Evolutionary conservation across 2,888 invertebrate genomes (phyloP), one percentile per base, ranked within the genome.

Genomic region (Protophormia terraenovae): DNA sequence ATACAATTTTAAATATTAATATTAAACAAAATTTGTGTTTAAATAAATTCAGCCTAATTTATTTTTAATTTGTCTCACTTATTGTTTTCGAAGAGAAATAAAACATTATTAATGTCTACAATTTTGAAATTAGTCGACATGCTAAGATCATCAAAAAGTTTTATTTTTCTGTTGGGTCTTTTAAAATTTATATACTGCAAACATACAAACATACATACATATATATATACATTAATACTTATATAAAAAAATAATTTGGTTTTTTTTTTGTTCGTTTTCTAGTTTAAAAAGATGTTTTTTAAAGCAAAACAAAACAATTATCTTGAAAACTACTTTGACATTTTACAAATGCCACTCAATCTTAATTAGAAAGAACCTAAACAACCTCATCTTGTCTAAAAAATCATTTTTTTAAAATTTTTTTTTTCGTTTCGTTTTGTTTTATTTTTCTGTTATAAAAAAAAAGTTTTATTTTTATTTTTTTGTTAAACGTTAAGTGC

Each of bases 271-370:
- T 55, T 32, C 0, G 55, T 69, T 1, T 35, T 75, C 7, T 66
- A 8, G 29, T 60, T 71, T 22, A 71, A 32, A 38, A 50, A 41
- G 2, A 27, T 60, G 32, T 19, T 66, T 71, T 79, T 62, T 50
- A 76, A 72, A 73, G 62, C 84, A 81, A 81, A 84, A 77, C 81
- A 77, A 84, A 72, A 81, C 77, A 81, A 81, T 84, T 84, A 81
- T 81, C 77, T 73, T 77, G 60, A 84, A 84, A 84, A 77, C 80
- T 77, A 81, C 81, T 77, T 80, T 84, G 84, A 81, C 84, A 84
- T 84, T 76, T 84, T 76, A 84, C 84, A 73, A 81, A 84, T 81
- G 77, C 77, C 81, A 81, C 76, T 84, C 81, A 84, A 81, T 81
- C 84, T 81, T 81, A 84, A 84, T 84, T 84, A 84, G 45, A 84